Conservation (phyloP, 2,797 vertebrate species). For the Chaetophractus vellerosus region DNA sequence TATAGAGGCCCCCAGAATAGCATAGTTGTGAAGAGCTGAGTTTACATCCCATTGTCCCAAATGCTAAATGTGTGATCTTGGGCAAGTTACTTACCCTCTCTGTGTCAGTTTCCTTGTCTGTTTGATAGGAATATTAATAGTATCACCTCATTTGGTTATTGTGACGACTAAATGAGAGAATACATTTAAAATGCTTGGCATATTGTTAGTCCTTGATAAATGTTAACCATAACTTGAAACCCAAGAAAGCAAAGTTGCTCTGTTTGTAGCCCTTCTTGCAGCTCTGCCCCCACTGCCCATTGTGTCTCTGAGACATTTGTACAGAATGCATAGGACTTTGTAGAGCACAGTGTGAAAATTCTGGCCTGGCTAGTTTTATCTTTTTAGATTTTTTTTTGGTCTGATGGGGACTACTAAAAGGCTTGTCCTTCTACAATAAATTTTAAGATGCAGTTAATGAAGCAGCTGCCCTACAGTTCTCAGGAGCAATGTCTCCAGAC, state of each 20-base stretch:
- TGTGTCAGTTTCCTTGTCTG: not conserved
- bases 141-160: not conserved
- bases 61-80: not conserved
- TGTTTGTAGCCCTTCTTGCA: not conserved
- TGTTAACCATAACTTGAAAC: not conserved
- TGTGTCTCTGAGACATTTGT: not conserved
- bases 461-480: not conserved
- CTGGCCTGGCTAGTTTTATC: not conserved
- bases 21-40: not conserved
- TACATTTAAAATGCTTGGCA: not conserved
- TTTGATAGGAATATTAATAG: not conserved
- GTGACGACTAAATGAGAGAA: not conserved
- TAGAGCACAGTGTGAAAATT: not conserved
- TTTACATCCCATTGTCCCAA: not conserved
- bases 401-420: not conserved
- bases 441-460: not conserved
- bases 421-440: not conserved
- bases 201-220: not conserved
- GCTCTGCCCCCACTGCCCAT: not conserved
- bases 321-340: not conserved
- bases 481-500: not conserved
- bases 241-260: not conserved
- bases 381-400: not conserved
- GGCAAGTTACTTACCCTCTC: slow-evolving; percentile 15
- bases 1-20: not conserved